phyloP scores from a whole-genome alignment of 2,888 invertebrate species.

The Caenorhabditis zanzibari region DNA sequence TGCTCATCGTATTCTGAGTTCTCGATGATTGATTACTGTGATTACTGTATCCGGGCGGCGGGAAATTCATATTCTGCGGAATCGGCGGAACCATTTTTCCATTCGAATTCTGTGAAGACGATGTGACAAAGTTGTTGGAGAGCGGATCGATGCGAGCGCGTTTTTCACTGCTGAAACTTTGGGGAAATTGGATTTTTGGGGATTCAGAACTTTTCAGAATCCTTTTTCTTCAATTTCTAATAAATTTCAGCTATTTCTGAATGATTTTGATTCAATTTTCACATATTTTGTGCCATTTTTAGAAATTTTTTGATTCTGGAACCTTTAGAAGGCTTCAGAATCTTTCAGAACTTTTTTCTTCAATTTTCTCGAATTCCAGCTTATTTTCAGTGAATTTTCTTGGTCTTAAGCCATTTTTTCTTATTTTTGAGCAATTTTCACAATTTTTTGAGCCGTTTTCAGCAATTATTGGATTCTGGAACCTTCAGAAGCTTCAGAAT shows the following conservation, averaged over 20 bases:
- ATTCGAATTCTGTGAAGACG: constrained; percentile 38
- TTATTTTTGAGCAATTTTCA: no score
- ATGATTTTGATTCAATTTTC: no score
- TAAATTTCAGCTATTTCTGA: no score
- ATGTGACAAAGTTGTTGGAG: constrained; percentile 55
- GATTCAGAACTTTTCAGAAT: neutral
- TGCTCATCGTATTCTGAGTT: neutral
- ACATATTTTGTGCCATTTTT: neutral
- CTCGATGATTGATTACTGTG: neutral
- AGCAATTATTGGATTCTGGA: no score
- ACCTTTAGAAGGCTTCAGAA: no score
- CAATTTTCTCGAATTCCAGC: neutral
- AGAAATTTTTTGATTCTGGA: no score
- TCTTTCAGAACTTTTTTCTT: neutral
- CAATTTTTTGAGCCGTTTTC: neutral
- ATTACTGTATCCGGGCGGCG: constrained; percentile 10
- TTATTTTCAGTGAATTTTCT: neutral
- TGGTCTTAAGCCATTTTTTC: neutral
- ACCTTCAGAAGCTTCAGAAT: no score
- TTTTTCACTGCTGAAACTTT: constrained; percentile 51
- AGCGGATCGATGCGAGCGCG: constrained; percentile 59
- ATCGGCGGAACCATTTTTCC: constrained; percentile 19
- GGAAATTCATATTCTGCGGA: neutral
- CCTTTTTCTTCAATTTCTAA: neutral
- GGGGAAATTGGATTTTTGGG: neutral